Evolutionary conservation across 2,888 invertebrate species (phyloP).

Genomic region (Monopis laevigella): DNA sequence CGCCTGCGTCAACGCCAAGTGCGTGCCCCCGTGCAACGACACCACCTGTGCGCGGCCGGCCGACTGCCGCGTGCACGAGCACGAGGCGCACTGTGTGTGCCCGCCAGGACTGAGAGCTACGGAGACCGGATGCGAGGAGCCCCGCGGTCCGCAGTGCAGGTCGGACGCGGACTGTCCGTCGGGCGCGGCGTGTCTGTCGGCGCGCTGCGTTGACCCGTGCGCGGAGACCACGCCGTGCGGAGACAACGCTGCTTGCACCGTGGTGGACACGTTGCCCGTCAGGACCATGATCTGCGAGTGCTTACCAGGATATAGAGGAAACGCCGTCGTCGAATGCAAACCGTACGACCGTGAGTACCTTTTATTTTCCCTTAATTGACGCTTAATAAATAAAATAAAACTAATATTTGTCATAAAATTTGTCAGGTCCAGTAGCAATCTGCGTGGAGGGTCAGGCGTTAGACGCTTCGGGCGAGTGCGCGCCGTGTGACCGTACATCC

Average conservation of each 20-base stretch:
- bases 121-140: slow-evolving; percentile 68
- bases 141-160: slow-evolving; percentile 72
- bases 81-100: slow-evolving; percentile 82
- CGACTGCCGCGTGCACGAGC: slow-evolving; percentile 79
- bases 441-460: slow-evolving; percentile 83
- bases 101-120: slow-evolving; percentile 79
- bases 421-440: slow-evolving; percentile 63
- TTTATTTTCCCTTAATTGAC: neutral
- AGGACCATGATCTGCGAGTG: slow-evolving; percentile 92
- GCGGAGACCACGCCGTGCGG: slow-evolving; percentile 82
- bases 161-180: slow-evolving; percentile 85
- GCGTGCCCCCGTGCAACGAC: slow-evolving; percentile 77
- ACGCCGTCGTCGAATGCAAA: slow-evolving; percentile 81
- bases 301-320: slow-evolving; percentile 84
- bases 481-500: slow-evolving; percentile 74
- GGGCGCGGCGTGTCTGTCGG: slow-evolving; percentile 83
- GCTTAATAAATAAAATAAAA: no score
- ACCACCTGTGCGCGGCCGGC: slow-evolving; percentile 78
- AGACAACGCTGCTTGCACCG: slow-evolving; percentile 79
- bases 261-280: slow-evolving; percentile 83
- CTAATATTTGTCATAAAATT: neutral
- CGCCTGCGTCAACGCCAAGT: slow-evolving; percentile 84
- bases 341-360: slow-evolving; percentile 73
- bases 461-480: slow-evolving; percentile 80
- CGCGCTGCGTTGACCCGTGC: slow-evolving; percentile 87